Evolutionary conservation across 2,888 invertebrate genomes (phyloP), one percentile per base, ranked within the genome.

Genomic region (Laspeyria flexula): DNA sequence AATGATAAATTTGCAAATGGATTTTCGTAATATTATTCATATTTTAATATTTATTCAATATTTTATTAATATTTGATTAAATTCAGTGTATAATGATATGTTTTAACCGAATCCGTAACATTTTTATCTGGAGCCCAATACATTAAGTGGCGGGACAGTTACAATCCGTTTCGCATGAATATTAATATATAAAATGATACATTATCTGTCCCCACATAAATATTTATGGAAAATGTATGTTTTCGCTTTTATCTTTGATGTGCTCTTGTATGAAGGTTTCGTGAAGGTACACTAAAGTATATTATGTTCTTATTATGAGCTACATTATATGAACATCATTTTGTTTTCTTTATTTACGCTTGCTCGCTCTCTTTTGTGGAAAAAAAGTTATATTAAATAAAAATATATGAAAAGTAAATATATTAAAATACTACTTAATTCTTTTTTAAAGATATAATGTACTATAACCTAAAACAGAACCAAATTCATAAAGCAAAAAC

Each of bases 141-240:
- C 68, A 74, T 76, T 75, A 75, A 65, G 47, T 51, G 59, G 54
- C 52, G 45, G 69, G 78, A 81, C 81, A 76, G 68, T 55, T 65
- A 60, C 77, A 72, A 75, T 75, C 69, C 72, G 61, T 52, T 68
- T 39, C 61, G 15, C 65, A 72, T 77, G 78, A 75, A 83, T 83
- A 82, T 83, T 81, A 77, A 81, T 79, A 76, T 70, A 77, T 54
- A 79, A 78, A 81, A 79, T 79, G 78, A 84, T 76, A 75, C 71
- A 79, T 80, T 81, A 79, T 72, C 60, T 61, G 62, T 62, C 62
- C 70, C 47, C 51, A 41, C 59, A 71, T 67, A 65, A 67, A 71
- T 75, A 72, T 73, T 55, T 65, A 67, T 71, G 45, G 10, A 39
- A 23, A 30, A 42, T 31, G 40, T 44, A 47, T 34, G 33, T 38